phyloP scores from a whole-genome alignment of 2,797 vertebrate species.

The Spinibarbus caldwelli region DNA sequence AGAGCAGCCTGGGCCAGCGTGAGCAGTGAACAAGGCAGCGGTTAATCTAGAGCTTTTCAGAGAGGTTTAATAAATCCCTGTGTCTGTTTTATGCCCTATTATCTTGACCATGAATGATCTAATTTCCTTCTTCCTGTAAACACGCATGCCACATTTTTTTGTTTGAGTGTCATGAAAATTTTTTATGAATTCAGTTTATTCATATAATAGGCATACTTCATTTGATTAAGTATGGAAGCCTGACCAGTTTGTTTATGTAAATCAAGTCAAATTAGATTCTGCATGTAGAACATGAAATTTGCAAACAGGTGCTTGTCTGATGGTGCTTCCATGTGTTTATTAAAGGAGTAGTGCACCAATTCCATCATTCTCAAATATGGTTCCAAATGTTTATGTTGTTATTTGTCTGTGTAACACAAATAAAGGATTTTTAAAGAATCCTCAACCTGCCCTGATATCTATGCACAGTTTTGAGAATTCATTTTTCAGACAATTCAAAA shows the following conservation, averaged over 20 bases:
- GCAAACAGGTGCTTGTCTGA: slow-evolving; percentile 26
- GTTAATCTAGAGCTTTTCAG: slow-evolving; percentile 38
- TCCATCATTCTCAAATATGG: slow-evolving; percentile 1
- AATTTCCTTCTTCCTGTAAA: neutral
- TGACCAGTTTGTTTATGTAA: slow-evolving; percentile 11
- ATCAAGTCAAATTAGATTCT: slow-evolving; percentile 10
- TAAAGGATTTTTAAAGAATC: neutral
- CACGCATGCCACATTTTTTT: neutral
- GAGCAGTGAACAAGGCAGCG: slow-evolving; percentile 20
- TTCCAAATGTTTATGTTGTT: neutral
- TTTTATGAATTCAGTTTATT: neutral
- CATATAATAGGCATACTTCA: neutral
- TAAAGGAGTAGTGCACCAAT: neutral
- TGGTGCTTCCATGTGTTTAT: neutral
- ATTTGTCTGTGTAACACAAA: neutral
- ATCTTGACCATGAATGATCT: neutral
- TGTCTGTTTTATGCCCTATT: slow-evolving; percentile 1
- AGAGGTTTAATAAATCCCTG: slow-evolving; percentile 35
- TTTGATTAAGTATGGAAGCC: neutral
- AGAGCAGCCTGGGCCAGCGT: slow-evolving; percentile 30
- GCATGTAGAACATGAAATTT: neutral
- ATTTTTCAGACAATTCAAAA: neutral
- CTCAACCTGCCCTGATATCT: neutral
- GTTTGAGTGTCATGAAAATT: neutral
- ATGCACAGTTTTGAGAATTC: neutral